Evolutionary conservation across 2,797 vertebrate genomes (phyloP).

Genomic region (Hydrolagus colliei): DNA sequence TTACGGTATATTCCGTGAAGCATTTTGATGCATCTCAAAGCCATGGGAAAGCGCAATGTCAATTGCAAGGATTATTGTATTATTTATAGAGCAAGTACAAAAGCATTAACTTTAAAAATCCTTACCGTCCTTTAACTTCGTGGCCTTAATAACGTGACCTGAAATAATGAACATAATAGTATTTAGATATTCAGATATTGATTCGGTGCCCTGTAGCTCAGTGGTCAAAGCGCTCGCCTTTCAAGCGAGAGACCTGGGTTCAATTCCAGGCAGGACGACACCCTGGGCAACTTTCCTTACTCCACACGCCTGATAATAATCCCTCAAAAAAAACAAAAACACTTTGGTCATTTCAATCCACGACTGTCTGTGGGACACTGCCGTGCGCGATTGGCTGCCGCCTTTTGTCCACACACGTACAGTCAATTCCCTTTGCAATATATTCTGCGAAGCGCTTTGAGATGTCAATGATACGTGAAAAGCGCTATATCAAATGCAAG

Average conservation of each 20-base stretch:
- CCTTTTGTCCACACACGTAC: neutral
- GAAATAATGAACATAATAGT: constrained; percentile 11
- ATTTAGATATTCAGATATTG: constrained; percentile 3
- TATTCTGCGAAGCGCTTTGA: too few species aligned
- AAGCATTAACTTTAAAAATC: neutral
- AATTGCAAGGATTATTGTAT: neutral
- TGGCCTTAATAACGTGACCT: neutral
- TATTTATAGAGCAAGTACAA: neutral
- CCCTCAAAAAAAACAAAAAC: too few species aligned
- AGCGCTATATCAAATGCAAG: too few species aligned
- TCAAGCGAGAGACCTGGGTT: too few species aligned
- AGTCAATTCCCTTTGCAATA: neutral
- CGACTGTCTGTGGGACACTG: neutral
- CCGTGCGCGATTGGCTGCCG: neutral
- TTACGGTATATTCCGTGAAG: too few species aligned
- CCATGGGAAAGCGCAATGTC: neutral
- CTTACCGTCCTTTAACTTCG: neutral
- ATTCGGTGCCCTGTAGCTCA: too few species aligned
- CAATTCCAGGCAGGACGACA: too few species aligned
- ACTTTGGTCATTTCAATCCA: neutral
- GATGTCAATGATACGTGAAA: too few species aligned
- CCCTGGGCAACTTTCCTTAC: too few species aligned
- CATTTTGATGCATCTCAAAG: too few species aligned
- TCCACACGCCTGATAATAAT: too few species aligned
- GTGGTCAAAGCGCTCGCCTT: too few species aligned